Percentiles rank a stretch among this genome's conserved stretches.
Evolutionary conservation across 2,888 invertebrate genomes (phyloP).

Genomic region (Atrina japonica): DNA sequence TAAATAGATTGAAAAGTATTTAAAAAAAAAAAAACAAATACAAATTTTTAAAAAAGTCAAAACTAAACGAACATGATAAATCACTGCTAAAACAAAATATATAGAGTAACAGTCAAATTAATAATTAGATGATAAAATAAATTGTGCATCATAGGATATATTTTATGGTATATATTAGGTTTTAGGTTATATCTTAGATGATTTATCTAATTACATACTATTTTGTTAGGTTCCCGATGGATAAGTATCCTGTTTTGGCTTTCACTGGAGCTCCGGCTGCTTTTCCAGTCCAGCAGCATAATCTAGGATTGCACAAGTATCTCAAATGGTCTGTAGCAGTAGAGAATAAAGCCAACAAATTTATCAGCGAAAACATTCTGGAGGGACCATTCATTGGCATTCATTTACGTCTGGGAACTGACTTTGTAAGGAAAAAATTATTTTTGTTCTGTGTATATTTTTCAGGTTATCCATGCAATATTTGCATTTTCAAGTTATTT

Average conservation of each 20-base stretch:
- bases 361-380: conserved; percentile 68
- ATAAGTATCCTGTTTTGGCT: conserved; percentile 77
- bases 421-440: conserved; percentile 86
- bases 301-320: conserved; percentile 74
- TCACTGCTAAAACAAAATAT: no score
- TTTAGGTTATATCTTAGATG: background rate
- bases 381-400: conserved; percentile 88
- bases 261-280: conserved; percentile 79
- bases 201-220: conserved; percentile 24
- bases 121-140: no score
- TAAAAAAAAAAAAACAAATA: background rate
- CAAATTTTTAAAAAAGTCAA: no score
- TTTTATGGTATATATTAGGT: background rate
- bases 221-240: conserved; percentile 71
- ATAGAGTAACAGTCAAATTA: no score
- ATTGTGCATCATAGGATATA: no score
- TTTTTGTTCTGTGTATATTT: background rate
- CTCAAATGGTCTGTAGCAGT: conserved; percentile 76
- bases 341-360: conserved; percentile 64
- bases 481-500: no score
- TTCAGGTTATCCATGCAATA: no score
- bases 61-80: no score
- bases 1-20: no score
- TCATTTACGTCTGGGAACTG: conserved; percentile 96
- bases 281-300: conserved; percentile 73